phyloP scores from a whole-genome alignment of 2,888 invertebrate genomes.

The Plagodis dolabraria region DNA sequence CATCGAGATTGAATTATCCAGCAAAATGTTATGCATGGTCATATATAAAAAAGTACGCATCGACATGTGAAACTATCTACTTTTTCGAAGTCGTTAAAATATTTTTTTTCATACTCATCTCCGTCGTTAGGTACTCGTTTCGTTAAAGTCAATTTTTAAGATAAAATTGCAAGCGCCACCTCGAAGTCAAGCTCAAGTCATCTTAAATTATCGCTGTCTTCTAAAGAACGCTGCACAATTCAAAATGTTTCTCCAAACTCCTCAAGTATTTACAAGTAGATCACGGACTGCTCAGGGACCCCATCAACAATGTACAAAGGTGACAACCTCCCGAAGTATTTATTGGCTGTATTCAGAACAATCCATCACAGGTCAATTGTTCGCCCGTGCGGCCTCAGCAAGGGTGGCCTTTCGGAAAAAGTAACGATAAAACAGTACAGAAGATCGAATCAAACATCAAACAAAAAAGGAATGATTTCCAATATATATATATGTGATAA shows the following conservation, averaged over 20 bases:
- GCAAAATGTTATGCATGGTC: too few relatives aligned
- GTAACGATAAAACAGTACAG: slow-evolving; percentile 10
- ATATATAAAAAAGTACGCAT: too few relatives aligned
- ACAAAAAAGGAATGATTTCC: background rate
- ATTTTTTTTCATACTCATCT: too few relatives aligned
- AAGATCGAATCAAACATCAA: slow-evolving; percentile 8
- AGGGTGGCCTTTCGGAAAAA: slow-evolving; percentile 29
- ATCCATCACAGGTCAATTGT: slow-evolving; percentile 78
- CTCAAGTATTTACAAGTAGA: slow-evolving; percentile 30
- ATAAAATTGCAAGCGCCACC: too few relatives aligned
- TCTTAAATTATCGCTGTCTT: too few relatives aligned
- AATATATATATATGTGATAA: too few relatives aligned
- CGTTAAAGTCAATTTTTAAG: too few relatives aligned
- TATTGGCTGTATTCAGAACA: slow-evolving; percentile 71
- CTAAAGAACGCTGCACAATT: background rate
- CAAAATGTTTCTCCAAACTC: slow-evolving; percentile 13
- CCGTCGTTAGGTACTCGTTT: too few relatives aligned
- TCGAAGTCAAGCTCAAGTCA: too few relatives aligned
- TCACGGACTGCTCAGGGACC: slow-evolving; percentile 29
- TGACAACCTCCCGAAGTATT: slow-evolving; percentile 66
- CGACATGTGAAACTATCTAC: too few relatives aligned
- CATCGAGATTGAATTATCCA: too few relatives aligned
- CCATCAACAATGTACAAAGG: slow-evolving; percentile 42
- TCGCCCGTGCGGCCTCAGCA: slow-evolving; percentile 43
- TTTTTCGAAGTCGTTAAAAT: too few relatives aligned